These are phyloP conservation scores for Xenopus laevis DNA, from an alignment of 2,113 vertebrate species.

Conservation along the genomic window DNA sequence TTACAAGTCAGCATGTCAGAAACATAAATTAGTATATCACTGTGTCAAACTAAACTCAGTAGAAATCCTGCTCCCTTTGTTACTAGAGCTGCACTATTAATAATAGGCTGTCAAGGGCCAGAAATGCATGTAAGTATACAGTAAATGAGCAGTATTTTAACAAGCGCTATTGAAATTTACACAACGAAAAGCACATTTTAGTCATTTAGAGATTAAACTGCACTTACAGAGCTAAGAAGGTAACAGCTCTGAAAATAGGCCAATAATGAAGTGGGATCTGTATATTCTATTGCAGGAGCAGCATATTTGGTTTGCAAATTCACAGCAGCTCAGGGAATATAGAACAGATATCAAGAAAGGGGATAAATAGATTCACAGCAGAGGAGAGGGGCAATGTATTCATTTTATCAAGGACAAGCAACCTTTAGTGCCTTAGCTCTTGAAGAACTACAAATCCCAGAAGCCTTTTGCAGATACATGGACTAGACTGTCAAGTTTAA, in stretches of 20 bases:
- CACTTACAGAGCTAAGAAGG: conserved; percentile 12
- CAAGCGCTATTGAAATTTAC: conserved; percentile 20
- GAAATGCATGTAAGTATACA: not conserved
- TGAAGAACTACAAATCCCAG: too few relatives aligned
- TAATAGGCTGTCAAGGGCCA: conserved; percentile 24
- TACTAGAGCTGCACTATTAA: conserved; percentile 20
- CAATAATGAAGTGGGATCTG: conserved; percentile 21
- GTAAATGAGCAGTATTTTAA: conserved; percentile 17
- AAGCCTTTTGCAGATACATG: too few relatives aligned
- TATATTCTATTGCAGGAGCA: conserved; percentile 1
- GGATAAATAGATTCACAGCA: too few relatives aligned
- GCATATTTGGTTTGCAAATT: too few relatives aligned
- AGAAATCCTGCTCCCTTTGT: not conserved
- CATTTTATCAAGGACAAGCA: too few relatives aligned
- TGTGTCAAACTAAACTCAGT: conserved; percentile 20
- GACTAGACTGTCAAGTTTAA: too few relatives aligned
- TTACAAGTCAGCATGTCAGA: conserved; percentile 41
- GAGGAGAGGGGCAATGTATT: too few relatives aligned
- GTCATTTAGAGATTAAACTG: conserved; percentile 28
- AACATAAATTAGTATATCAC: conserved; percentile 43
- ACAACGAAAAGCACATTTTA: conserved; percentile 5
- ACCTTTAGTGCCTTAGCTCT: too few relatives aligned
- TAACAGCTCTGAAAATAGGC: conserved; percentile 4
- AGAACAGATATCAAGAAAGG: too few relatives aligned
- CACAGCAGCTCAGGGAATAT: too few relatives aligned